Evolutionary conservation across 2,113 vertebrate species (phyloP).

Genomic region (Sterna hirundo): DNA sequence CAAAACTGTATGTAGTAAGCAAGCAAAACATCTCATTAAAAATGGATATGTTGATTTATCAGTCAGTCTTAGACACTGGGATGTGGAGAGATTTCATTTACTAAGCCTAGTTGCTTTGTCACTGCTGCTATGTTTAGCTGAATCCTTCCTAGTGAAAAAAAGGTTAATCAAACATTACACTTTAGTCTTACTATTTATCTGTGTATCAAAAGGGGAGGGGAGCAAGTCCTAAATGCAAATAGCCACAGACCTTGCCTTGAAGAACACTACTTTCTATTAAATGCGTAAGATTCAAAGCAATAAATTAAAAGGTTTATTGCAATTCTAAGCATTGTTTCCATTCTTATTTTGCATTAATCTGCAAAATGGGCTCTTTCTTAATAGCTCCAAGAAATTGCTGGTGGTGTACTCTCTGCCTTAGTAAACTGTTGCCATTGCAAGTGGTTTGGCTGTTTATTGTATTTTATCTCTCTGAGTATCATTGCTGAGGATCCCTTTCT

Average conservation of each 20-base stretch:
- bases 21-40: neutral
- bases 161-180: neutral
- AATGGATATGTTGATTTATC: neutral
- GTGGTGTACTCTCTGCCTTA: neutral
- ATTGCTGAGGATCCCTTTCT: neutral
- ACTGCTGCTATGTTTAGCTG: neutral
- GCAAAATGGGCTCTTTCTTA: neutral
- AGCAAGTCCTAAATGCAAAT: neutral
- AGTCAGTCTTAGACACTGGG: neutral
- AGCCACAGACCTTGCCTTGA: neutral
- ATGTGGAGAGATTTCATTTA: neutral
- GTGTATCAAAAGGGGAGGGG: neutral
- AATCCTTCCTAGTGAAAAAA: neutral
- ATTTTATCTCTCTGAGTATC: neutral
- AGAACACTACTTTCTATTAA: neutral
- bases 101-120: neutral
- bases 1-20: neutral
- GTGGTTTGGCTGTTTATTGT: neutral
- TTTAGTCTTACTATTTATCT: neutral
- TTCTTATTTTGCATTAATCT: neutral
- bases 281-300: neutral
- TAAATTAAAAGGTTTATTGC: neutral
- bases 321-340: neutral
- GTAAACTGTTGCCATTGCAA: neutral
- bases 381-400: neutral